Base-by-base conservation (phyloP, 2,797 vertebrate genomes). In the Pipistrellus pygmaeus region DNA sequence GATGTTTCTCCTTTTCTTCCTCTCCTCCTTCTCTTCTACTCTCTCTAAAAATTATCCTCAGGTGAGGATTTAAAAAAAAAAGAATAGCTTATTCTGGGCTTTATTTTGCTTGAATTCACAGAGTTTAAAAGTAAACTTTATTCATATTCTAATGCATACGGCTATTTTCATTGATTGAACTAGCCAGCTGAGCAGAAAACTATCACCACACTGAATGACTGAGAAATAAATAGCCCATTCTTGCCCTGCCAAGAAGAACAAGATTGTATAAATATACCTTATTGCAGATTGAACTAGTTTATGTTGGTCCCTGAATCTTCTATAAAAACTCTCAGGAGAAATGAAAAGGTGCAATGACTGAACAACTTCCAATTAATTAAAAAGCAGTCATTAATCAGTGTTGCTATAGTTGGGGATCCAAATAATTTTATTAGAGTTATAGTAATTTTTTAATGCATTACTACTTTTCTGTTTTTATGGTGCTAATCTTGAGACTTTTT, bases 351-450 rank as follows among this genome's bases (percentile, higher is more conserved):
- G 89, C 60, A 87, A 55, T 77, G 66, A 95, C 76, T 89, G 38
- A 91, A 94, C 85, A 89, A 77, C 76, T 90, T 93, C 60, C n/a
- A 94, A 85, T 96, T 96, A 96, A 91, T 97, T 96, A 85, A 94
- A 96, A 94, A 71, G 1, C 46, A 84, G 41, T 80, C 75, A 93
- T 97, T 93, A 96, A 95, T 96, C 95, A 95, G 17, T 78, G 25
- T 91, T 90, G 8, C 72, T 85, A 5, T 51, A 51, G 68, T 78
- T 77, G 64, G 48, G 88, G 3, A 12, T 48, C 44, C 81, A 94
- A 88, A 90, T 96, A 66, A 35, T 93, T 93, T 95, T 69, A 93
- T 93, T 82, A 81, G n/a, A n/a, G n/a, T 92, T 2, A 14, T 85
- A 89, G 85, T 96, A 87, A 82, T 68, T 95, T 1, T 86, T 87